Conservation (phyloP, 92 coral and sea anemone genomes). For the Palythoa grandis region DNA sequence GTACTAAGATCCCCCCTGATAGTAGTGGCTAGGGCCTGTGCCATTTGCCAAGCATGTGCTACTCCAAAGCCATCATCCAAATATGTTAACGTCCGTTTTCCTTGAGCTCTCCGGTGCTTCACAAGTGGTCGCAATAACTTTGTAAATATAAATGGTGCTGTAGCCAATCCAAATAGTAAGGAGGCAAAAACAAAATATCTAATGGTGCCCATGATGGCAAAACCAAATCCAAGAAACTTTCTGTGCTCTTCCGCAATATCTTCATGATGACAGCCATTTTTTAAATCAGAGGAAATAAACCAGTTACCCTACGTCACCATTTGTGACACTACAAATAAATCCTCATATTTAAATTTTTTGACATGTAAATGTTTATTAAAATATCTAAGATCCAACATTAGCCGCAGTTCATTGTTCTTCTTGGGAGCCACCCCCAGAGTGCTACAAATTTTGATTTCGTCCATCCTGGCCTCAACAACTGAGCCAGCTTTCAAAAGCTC, state of each 20-base stretch:
- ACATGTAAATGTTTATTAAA: too few relatives aligned
- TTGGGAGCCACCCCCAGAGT: too few relatives aligned
- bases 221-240: slow-evolving; percentile 27
- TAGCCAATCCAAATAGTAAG: slow-evolving; percentile 36
- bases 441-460: too few relatives aligned
- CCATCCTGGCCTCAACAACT: not conserved
- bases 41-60: not conserved
- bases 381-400: too few relatives aligned
- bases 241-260: slow-evolving; percentile 46
- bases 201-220: slow-evolving; percentile 26
- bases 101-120: slow-evolving; percentile 32
- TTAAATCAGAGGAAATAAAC: slow-evolving; percentile 50
- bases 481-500: not conserved
- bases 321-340: too few relatives aligned
- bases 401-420: not conserved
- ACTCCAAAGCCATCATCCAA: slow-evolving; percentile 36
- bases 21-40: not conserved
- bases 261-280: slow-evolving; percentile 66
- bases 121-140: slow-evolving; percentile 22
- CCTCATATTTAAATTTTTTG: too few relatives aligned
- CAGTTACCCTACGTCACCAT: slow-evolving; percentile 43
- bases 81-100: slow-evolving; percentile 6
- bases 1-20: not conserved
- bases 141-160: slow-evolving; percentile 40
- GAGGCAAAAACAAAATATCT: slow-evolving; percentile 39